Base-by-base conservation (phyloP, 2,888 invertebrate genomes). In the Anthophora plumipes region DNA sequence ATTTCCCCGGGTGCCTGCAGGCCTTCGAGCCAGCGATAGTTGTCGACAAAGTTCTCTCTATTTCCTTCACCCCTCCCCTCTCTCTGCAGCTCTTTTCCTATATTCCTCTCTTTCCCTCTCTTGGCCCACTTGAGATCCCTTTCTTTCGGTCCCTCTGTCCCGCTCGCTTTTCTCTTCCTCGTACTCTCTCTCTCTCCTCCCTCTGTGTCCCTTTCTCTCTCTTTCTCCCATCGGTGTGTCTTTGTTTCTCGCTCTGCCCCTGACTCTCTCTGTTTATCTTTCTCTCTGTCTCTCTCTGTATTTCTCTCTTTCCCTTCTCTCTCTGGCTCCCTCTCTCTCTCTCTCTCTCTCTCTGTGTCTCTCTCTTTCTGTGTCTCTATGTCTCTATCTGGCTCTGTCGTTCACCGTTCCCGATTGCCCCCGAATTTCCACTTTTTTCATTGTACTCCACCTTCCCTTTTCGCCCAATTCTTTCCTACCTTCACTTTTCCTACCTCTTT, bases 1-100 rank as follows among this genome's bases (percentile, higher is more conserved):
- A 82, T 79, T 83, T 83, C 82, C 83, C 83, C 50, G 69, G n/a
- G 76, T 83, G 72, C 75, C 83, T 72, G 60, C 61, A 66, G 78
- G 83, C 73, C n/a, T 68, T 48, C 67, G 17, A 73, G 46, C 68
- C 69, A 60, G n/a, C 67, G 75, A 77, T 83, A 81, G 83, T 72
- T 78, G 68, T 82, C 82, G 78, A 64, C 72, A 72, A 82, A 82
- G 59, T 82, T 77, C 73, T 68, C 75, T 68, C 43, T 41, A 70
- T 71, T 20, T 70, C 68, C 55, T 69, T 50, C 37, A 22, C 12
- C 6, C 22, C 31, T 48, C 25, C 14, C 54, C n/a, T 41, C 55
- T 46, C 14, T n/a, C 7, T 50, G 54, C 55, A 39, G 14, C 25
- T 25, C 64, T 41, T 43, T 50, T 37, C 52, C 69, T 48, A 20